Conservation (phyloP, 1,140 invertebrate genomes). For the Musca domestica region DNA sequence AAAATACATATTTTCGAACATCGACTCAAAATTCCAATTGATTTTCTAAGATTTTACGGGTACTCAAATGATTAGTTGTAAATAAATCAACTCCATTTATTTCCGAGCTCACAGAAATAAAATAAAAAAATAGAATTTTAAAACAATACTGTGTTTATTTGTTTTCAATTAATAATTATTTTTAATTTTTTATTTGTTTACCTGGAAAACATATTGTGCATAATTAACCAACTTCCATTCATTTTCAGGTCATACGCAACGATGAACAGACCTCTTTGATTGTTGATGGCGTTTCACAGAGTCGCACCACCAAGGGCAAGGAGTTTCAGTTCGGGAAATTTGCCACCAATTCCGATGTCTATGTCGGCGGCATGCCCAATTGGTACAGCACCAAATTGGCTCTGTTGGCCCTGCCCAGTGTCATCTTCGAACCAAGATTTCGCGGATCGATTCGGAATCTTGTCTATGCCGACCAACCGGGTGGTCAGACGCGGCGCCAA, state of each 20-base stretch:
- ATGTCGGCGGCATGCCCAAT: slow-evolving; percentile 85
- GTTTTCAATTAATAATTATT: no score
- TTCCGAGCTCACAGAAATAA: no score
- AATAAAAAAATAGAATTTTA: no score
- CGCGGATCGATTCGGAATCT: slow-evolving; percentile 80
- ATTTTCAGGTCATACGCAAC: slow-evolving; percentile 62
- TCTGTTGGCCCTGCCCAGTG: slow-evolving; percentile 78
- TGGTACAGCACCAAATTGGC: slow-evolving; percentile 85
- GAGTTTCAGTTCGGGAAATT: slow-evolving; percentile 85
- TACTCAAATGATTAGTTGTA: no score
- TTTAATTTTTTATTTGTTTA: no score
- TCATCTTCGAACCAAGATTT: slow-evolving; percentile 88
- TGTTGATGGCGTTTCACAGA: slow-evolving; percentile 76
- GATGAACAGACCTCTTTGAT: slow-evolving; percentile 75
- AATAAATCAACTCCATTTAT: no score
- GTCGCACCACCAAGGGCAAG: slow-evolving; percentile 73
- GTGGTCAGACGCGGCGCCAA: slow-evolving; percentile 68
- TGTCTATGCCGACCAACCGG: slow-evolving; percentile 78
- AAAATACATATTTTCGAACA: no score
- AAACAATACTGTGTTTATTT: no score
- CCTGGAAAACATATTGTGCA: no score
- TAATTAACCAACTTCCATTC: neutral
- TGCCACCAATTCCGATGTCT: slow-evolving; percentile 83
- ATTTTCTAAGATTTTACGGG: no score
- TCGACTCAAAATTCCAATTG: no score